Conservation (phyloP, 1,140 invertebrate genomes). For the Drosophila biarmipes region DNA sequence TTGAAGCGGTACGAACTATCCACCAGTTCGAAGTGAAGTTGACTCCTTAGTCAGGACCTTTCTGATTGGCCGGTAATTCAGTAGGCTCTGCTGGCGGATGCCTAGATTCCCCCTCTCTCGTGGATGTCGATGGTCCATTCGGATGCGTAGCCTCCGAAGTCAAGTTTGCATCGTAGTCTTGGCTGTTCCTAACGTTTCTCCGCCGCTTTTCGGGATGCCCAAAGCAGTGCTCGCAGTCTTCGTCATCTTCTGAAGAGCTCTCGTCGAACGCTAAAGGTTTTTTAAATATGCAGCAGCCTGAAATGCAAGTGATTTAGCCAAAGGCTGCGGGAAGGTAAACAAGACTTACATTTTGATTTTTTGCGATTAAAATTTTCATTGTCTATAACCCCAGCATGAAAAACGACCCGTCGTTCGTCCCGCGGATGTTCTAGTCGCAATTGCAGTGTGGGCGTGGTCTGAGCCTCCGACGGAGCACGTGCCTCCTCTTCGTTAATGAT, state of each 20-base stretch:
- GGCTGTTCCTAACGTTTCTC: conserved; percentile 78
- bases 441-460: conserved; percentile 89
- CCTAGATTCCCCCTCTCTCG: conserved; percentile 3
- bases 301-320: not conserved
- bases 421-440: conserved; percentile 88
- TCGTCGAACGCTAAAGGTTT: conserved; percentile 93
- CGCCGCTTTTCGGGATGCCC: conserved; percentile 91
- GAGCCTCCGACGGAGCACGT: conserved; percentile 12
- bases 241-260: conserved; percentile 91
- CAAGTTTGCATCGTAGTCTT: conserved; percentile 21
- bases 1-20: conserved; percentile 8
- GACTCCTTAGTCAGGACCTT: not conserved
- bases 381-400: conserved; percentile 94
- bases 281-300: conserved; percentile 95
- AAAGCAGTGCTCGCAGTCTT: conserved; percentile 94
- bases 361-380: conserved; percentile 97
- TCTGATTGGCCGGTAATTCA: not conserved
- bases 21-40: conserved; percentile 29
- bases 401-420: conserved; percentile 92
- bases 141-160: not conserved
- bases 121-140: conserved; percentile 53
- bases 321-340: not conserved
- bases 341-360: conserved; percentile 95
- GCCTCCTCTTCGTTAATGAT: conserved; percentile 49
- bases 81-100: conserved; percentile 5